Base-by-base conservation (phyloP, 2,113 vertebrate genomes). In the Anas platyrhynchos region DNA sequence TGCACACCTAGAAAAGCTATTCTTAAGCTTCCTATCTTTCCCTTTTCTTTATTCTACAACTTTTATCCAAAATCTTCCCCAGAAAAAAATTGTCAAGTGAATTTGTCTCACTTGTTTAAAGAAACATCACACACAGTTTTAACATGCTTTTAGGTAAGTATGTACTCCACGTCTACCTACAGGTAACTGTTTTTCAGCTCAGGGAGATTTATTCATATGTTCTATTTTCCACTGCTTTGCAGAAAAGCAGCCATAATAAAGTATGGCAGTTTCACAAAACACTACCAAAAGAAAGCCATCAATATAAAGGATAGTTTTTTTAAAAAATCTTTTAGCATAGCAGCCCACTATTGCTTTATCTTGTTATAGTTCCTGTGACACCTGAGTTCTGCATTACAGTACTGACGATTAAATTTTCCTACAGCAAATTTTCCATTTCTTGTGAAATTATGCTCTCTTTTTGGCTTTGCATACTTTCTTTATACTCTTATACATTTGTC, bases 401-500 rank as follows among this genome's bases (percentile, higher is more conserved):
- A 52, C 23, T 58, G 16, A 17, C 43, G 83, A 41, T 71, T 95
- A 94, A 71, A 79, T 62, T 80, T 63, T 79, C 16, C 36, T 76
- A 23, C 25, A 15, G 52, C 58, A 59, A 23, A 32, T 81, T 89
- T 76, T 78, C 43, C 23, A 65, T 62, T 91, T 80, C 68, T 83
- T 68, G 15, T 46, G 41, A 94, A 59, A 72, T 77, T 21, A 41
- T 78, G 41, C 12, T 77, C 34, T 68, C 17, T 93, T 88, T 96
- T 69, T 76, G 52, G 29, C 54, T 84, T 95, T 73, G n/a, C 21
- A 58, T 72, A 3, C 23, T 63, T 94, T 29, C 13, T 75, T 92
- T 86, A 36, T 79, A 59, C 54, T 94, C 86, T 95, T 31, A 27
- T 71, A 26, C 67, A 59, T 92, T 93, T 89, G 62, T 61, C 81